A percentile compares a stretch with the other conserved stretches of the same genome.
These are phyloP conservation scores for Coregonus ussuriensis DNA, from an alignment of 2,797 vertebrate species.

Conservation along the genomic window DNA sequence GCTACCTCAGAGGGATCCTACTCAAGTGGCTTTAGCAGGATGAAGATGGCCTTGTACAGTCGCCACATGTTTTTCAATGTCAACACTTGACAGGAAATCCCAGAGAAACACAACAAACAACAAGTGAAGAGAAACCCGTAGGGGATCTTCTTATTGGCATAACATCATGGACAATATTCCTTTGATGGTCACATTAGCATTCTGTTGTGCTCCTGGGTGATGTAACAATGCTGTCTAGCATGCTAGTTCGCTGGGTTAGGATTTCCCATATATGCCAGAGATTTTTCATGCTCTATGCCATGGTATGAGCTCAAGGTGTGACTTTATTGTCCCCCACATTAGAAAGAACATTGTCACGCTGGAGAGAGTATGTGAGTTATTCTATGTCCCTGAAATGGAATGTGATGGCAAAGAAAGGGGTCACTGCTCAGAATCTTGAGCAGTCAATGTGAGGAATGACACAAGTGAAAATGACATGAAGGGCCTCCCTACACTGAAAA, in stretches of 20 bases:
- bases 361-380: background rate
- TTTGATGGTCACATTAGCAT: constrained; percentile 49
- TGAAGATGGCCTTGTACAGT: constrained; percentile 40
- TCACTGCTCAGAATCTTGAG: background rate
- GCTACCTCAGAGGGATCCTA: constrained; percentile 55
- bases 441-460: background rate
- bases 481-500: too few relatives aligned
- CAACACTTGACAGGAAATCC: constrained; percentile 59
- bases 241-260: background rate
- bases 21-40: constrained; percentile 51
- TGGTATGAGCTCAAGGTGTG: background rate
- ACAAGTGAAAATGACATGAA: background rate
- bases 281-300: background rate
- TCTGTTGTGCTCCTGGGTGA: constrained; percentile 20
- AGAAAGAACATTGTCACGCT: background rate
- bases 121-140: constrained; percentile 57
- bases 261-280: background rate
- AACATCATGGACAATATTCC: constrained; percentile 47
- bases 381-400: background rate
- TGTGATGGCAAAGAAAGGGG: background rate
- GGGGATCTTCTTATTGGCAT: constrained; percentile 49
- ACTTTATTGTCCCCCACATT: background rate
- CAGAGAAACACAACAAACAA: constrained; percentile 56
- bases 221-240: constrained; percentile 1
- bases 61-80: constrained; percentile 59